Percentiles rank a stretch among this genome's conserved stretches.
phyloP scores from a whole-genome alignment of 2,113 vertebrate species.

The Toxotes chatareus region DNA sequence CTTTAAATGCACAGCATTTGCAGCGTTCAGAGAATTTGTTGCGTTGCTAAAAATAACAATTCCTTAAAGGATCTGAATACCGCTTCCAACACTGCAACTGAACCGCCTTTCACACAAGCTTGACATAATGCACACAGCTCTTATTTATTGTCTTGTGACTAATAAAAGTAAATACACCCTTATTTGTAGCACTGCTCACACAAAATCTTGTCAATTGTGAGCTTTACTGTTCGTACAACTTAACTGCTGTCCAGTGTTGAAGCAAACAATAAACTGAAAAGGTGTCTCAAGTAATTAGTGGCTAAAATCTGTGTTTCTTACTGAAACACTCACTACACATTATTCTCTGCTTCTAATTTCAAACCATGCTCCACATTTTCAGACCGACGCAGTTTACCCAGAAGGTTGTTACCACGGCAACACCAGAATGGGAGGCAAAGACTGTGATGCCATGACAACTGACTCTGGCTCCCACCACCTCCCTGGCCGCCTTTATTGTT shows the following conservation, averaged over 20 bases:
- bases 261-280: not conserved
- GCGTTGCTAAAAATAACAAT: not conserved
- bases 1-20: too few species aligned
- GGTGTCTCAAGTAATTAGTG: not conserved
- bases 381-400: conserved; percentile 78
- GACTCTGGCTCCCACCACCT: conserved; percentile 54
- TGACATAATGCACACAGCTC: not conserved
- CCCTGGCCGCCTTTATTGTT: conserved; percentile 51
- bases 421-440: conserved; percentile 70
- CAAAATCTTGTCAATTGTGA: not conserved
- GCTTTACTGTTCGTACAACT: not conserved
- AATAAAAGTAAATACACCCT: not conserved
- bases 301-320: not conserved
- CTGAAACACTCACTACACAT: conserved; percentile 11
- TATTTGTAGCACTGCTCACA: not conserved
- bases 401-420: conserved; percentile 83
- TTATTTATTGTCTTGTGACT: not conserved
- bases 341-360: conserved; percentile 79
- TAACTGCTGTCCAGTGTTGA: not conserved
- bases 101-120: too few species aligned
- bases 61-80: too few species aligned
- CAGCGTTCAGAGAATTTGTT: not conserved
- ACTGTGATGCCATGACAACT: conserved; percentile 80
- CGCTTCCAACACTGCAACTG: too few species aligned
- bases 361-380: conserved; percentile 80